phyloP scores from a whole-genome alignment of 2,113 vertebrate species.

The Pelecanoides urinatrix region DNA sequence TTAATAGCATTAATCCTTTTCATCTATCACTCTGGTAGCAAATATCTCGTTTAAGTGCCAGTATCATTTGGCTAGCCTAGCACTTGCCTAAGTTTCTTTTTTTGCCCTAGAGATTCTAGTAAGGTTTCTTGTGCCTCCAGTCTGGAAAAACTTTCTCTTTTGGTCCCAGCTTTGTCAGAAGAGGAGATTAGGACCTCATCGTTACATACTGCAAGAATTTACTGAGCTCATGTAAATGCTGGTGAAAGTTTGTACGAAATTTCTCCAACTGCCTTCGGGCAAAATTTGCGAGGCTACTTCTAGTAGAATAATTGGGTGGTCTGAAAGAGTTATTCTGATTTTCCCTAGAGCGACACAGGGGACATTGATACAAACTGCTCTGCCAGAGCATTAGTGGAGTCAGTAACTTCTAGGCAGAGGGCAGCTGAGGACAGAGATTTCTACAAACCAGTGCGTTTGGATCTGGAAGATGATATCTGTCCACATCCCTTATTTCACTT shows the following conservation, averaged over 20 bases:
- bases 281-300: constrained; percentile 17
- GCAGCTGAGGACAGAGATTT: neutral
- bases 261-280: neutral
- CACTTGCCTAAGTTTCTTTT: neutral
- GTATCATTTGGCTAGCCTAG: neutral
- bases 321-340: neutral
- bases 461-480: neutral
- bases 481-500: neutral
- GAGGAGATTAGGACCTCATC: neutral
- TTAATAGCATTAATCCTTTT: neutral
- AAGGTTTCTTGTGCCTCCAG: neutral
- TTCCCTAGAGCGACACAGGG: neutral
- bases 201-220: neutral
- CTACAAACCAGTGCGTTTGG: neutral
- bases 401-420: neutral
- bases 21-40: fast-evolving
- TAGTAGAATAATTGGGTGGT: neutral
- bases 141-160: neutral
- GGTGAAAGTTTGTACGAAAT: neutral
- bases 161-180: neutral
- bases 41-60: neutral
- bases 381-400: neutral
- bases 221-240: neutral
- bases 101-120: neutral
- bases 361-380: neutral